Percentiles rank a stretch among this genome's conserved stretches.
These are phyloP conservation scores for Drosophila basisetae DNA, from an alignment of 2,888 invertebrate species.

Conservation along the genomic window DNA sequence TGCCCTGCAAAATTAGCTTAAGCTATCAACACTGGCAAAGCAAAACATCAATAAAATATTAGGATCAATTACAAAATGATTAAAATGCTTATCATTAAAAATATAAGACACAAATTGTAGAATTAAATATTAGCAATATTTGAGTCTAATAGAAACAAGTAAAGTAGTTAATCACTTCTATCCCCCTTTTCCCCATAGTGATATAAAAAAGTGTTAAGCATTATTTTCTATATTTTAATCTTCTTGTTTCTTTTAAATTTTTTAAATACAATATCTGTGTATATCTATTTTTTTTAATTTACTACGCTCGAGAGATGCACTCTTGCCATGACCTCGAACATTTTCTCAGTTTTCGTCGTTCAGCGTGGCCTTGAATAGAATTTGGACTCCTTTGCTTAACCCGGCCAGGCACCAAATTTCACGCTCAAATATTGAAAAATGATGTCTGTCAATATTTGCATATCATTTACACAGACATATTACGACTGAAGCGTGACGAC, in stretches of 20 bases:
- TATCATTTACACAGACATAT: slow-evolving; percentile 55
- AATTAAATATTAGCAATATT: no score
- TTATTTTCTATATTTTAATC: background rate
- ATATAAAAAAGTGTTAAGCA: background rate
- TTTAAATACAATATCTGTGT: background rate
- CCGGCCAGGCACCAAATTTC: slow-evolving; percentile 47
- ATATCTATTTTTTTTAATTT: background rate
- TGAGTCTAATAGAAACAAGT: background rate
- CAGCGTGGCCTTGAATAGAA: slow-evolving; percentile 39
- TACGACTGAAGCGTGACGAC: slow-evolving; percentile 53
- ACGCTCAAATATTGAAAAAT: slow-evolving; percentile 78
- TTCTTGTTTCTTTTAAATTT: background rate
- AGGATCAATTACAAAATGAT: accelerated
- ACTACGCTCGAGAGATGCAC: background rate
- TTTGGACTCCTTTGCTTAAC: slow-evolving; percentile 50
- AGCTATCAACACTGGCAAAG: background rate
- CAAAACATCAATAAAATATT: background rate
- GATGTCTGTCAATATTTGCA: slow-evolving; percentile 79
- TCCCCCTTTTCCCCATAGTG: no score
- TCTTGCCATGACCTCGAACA: slow-evolving; percentile 34
- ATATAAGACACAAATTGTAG: accelerated
- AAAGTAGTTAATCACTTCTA: background rate
- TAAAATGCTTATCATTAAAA: background rate
- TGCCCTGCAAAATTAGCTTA: background rate
- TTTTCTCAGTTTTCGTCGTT: slow-evolving; percentile 7